Conservation (phyloP, 1,140 invertebrate genomes). For the Cotesia vestalis region DNA sequence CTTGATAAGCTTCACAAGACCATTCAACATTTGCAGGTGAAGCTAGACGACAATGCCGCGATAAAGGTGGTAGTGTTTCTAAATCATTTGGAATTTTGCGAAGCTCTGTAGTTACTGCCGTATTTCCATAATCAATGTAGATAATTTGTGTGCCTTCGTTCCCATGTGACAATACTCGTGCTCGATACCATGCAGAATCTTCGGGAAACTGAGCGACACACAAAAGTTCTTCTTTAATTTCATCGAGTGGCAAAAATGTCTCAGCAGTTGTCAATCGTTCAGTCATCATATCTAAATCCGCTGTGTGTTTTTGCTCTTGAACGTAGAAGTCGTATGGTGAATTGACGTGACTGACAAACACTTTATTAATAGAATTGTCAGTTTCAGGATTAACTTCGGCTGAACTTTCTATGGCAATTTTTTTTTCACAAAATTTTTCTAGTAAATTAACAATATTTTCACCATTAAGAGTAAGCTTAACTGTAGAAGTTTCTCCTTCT, state of each 20-base stretch:
- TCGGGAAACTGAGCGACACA: constrained; percentile 75
- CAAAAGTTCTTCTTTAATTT: constrained; percentile 66
- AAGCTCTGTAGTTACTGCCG: constrained; percentile 50
- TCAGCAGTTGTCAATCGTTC: constrained; percentile 66
- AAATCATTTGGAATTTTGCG: constrained; percentile 57
- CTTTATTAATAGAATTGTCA: constrained; percentile 20
- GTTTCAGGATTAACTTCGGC: constrained; percentile 52
- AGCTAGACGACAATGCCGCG: constrained; percentile 56
- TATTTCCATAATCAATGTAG: constrained; percentile 72
- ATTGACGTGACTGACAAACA: constrained; percentile 67
- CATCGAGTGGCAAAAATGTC: constrained; percentile 61
- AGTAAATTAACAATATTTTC: constrained; percentile 70
- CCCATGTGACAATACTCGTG: constrained; percentile 51
- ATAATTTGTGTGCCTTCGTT: constrained; percentile 58
- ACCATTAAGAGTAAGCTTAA: constrained; percentile 72
- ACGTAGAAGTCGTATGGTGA: constrained; percentile 72
- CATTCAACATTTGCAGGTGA: constrained; percentile 50
- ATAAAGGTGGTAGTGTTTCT: constrained; percentile 50
- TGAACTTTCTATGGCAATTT: not conserved
- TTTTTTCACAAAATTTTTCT: constrained; percentile 35
- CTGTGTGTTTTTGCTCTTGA: constrained; percentile 68
- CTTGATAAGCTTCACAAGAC: constrained; percentile 50
- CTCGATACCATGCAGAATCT: constrained; percentile 73
- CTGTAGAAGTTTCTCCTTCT: constrained; percentile 72
- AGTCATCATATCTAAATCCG: constrained; percentile 68